A percentile compares a stretch with the other conserved stretches of the same genome.
Evolutionary conservation across 2,113 vertebrate species (phyloP).

Genomic region (Trogon surrucura): DNA sequence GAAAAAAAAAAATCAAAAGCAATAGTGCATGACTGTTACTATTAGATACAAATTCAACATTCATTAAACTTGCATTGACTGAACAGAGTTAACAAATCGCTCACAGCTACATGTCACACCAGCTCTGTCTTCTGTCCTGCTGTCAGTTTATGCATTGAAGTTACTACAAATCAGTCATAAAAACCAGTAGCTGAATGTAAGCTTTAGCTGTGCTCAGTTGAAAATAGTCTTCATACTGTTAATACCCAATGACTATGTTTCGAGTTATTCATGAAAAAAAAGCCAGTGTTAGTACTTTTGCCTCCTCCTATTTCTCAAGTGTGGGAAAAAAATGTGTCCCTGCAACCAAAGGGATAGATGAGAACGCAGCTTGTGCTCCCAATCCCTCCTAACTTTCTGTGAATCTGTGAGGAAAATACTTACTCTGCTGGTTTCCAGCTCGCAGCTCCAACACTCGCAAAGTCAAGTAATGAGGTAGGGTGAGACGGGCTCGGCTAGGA

Average conservation of each 20-base stretch:
- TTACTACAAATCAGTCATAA: not conserved
- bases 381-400: no score
- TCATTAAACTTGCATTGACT: not conserved
- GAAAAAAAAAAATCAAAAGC: not conserved
- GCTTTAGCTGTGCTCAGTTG: not conserved
- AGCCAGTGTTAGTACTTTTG: not conserved
- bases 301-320: not conserved
- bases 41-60: not conserved
- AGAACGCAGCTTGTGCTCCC: no score
- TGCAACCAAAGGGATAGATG: no score
- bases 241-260: not conserved
- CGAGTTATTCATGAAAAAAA: not conserved
- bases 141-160: not conserved
- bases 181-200: not conserved
- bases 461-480: constrained; percentile 68
- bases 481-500: constrained; percentile 68
- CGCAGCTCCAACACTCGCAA: constrained; percentile 66
- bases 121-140: not conserved
- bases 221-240: not conserved
- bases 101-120: not conserved
- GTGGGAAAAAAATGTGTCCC: not conserved
- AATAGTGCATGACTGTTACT: not conserved
- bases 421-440: constrained; percentile 68
- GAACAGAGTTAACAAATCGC: not conserved
- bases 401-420: constrained; percentile 4